phyloP scores from a whole-genome alignment of 2,113 vertebrate species.

The Notiomystis cincta region DNA sequence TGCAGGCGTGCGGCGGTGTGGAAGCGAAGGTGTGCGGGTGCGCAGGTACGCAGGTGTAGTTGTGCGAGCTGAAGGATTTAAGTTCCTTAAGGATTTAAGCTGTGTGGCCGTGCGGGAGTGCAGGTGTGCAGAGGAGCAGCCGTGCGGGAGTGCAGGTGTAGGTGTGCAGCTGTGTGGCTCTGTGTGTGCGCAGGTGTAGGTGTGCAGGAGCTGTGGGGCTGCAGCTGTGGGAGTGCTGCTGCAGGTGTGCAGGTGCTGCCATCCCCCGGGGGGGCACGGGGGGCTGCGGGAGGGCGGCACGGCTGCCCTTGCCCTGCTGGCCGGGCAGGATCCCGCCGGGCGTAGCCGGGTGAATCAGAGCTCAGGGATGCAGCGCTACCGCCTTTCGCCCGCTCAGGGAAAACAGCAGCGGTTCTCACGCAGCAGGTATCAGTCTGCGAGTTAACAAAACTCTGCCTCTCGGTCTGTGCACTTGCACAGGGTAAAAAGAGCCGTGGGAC shows the following conservation, averaged over 20 bases:
- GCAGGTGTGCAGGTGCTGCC: neutral
- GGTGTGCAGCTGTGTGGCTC: neutral
- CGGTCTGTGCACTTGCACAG: accelerated
- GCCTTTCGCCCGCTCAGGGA: neutral
- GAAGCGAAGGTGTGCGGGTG: neutral
- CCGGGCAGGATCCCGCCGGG: neutral
- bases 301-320: neutral
- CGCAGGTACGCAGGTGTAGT: neutral
- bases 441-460: neutral
- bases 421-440: neutral
- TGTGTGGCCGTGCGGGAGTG: too few species aligned
- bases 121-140: neutral
- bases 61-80: neutral
- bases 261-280: neutral
- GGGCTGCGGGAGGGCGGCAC: neutral
- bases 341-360: neutral
- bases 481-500: neutral
- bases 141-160: neutral
- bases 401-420: neutral
- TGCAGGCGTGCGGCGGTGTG: neutral
- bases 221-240: neutral
- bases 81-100: too few species aligned
- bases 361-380: neutral
- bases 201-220: too few species aligned
- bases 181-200: neutral